Conservation (phyloP, 1,140 invertebrate species). For the Rhagoletis zephyria region DNA sequence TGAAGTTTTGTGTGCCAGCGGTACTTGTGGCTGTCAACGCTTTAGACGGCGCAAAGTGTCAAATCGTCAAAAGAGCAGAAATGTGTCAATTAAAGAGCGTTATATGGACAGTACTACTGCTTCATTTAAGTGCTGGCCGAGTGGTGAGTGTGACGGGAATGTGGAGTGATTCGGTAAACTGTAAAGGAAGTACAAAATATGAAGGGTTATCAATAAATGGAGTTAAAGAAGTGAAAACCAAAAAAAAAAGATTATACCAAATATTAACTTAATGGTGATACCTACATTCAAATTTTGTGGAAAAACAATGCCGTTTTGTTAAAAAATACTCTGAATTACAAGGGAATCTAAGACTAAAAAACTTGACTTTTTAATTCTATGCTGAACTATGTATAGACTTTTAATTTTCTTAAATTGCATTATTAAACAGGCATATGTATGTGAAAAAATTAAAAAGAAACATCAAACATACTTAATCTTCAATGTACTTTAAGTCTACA, state of each 20-base stretch:
- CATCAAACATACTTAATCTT: no score
- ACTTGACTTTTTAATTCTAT: no score
- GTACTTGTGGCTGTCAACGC: not conserved
- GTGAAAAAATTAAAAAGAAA: no score
- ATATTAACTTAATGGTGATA: not conserved
- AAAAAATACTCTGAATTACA: no score
- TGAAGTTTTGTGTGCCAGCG: not conserved
- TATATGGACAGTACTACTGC: not conserved
- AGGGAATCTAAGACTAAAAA: no score
- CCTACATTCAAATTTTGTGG: no score
- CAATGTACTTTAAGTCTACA: no score
- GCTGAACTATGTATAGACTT: no score
- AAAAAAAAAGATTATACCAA: not conserved
- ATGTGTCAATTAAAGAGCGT: not conserved
- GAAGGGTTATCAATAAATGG: not conserved
- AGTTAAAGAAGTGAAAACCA: not conserved
- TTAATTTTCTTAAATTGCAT: no score
- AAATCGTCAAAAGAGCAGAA: not conserved
- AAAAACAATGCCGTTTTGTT: no score
- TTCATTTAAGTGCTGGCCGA: not conserved
- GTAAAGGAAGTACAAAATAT: not conserved
- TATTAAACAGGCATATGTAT: no score
- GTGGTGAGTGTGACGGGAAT: not conserved
- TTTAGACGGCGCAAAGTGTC: not conserved
- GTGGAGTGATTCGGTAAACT: not conserved